These are phyloP conservation scores for Gambusia yucatana DNA, from an alignment of 2,797 vertebrate species.

Conservation along the genomic window DNA sequence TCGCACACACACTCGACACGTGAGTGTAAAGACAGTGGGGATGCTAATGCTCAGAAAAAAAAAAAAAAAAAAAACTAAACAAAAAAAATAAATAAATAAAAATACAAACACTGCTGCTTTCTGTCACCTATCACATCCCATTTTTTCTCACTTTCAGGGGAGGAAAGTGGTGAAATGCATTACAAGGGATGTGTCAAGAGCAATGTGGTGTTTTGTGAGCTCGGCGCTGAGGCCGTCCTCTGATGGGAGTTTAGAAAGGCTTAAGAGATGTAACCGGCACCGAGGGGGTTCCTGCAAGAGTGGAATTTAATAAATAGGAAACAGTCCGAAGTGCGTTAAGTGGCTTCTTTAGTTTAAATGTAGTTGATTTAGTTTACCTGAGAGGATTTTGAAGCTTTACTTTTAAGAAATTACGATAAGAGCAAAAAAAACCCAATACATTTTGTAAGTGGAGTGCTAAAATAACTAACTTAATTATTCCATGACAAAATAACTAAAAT, in stretches of 20 bases:
- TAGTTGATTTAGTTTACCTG: not conserved
- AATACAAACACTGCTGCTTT: not conserved
- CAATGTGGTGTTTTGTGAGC: slow-evolving; percentile 16
- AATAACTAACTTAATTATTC: too few species aligned
- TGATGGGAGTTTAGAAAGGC: slow-evolving; percentile 24
- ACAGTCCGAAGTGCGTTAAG: not conserved
- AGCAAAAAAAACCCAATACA: not conserved
- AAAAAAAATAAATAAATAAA: not conserved
- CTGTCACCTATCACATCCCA: slow-evolving; percentile 21
- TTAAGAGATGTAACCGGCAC: slow-evolving; percentile 10
- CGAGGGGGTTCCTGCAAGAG: not conserved
- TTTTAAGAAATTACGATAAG: not conserved
- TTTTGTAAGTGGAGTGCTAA: too few species aligned
- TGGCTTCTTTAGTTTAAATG: not conserved
- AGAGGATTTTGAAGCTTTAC: not conserved
- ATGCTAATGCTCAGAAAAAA: not conserved
- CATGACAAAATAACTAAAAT: too few species aligned
- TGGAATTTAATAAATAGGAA: not conserved
- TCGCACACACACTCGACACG: not conserved
- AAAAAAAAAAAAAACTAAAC: too few species aligned
- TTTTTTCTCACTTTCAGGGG: slow-evolving; percentile 17
- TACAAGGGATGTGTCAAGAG: slow-evolving; percentile 54
- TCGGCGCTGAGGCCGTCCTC: slow-evolving; percentile 24
- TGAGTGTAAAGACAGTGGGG: not conserved
- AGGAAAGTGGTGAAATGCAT: slow-evolving; percentile 43